Evolutionary conservation across 2,797 vertebrate genomes (phyloP).

Genomic region (Lycodopsis pacificus): DNA sequence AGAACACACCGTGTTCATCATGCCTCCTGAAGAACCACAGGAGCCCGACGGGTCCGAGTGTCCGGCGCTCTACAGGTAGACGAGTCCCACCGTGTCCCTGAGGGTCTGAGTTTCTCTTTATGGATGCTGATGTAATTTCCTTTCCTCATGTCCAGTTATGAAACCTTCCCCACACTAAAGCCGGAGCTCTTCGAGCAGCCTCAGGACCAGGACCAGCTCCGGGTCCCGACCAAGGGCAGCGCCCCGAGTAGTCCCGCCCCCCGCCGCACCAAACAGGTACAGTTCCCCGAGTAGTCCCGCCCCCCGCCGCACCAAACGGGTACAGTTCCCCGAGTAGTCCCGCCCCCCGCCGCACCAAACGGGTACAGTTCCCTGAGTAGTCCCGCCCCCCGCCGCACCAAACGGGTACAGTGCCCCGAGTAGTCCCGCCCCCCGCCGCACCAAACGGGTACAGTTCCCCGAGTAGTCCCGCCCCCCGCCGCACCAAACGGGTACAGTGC

Average conservation of each 20-base stretch:
- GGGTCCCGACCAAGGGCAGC: constrained; percentile 87
- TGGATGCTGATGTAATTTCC: neutral
- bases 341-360: too few species aligned
- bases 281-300: too few species aligned
- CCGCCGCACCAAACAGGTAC: constrained; percentile 93
- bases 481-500: too few species aligned
- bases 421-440: too few species aligned
- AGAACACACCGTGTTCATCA: constrained; percentile 97
- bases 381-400: too few species aligned
- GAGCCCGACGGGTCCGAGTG: constrained; percentile 85
- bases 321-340: too few species aligned
- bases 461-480: too few species aligned
- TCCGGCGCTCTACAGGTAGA: constrained; percentile 87
- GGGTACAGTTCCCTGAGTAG: too few species aligned
- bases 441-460: too few species aligned
- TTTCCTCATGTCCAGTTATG: constrained; percentile 83
- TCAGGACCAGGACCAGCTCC: constrained; percentile 88
- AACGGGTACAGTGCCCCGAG: too few species aligned
- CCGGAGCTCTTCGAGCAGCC: constrained; percentile 89
- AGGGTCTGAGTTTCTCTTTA: neutral
- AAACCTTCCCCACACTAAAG: constrained; percentile 89
- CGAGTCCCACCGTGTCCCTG: too few species aligned
- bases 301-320: too few species aligned
- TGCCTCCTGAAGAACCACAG: constrained; percentile 91
- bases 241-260: constrained; percentile 94